Conservation (phyloP, 2,888 invertebrate species). For the Perizoma flavofasciatum region DNA sequence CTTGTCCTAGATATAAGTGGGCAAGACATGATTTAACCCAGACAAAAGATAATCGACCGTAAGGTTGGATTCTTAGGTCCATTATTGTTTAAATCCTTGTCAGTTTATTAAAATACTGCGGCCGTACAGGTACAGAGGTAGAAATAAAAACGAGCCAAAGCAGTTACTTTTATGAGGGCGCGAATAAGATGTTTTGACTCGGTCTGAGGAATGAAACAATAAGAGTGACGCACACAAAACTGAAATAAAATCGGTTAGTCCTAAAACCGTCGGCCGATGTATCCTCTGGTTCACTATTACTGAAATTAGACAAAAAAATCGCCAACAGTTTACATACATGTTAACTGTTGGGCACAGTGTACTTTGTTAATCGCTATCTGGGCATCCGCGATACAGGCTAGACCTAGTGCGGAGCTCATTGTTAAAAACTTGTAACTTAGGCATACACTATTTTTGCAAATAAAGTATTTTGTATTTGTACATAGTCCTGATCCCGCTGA, state of each 20-base stretch:
- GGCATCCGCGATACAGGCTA: too few species aligned
- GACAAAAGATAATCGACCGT: conserved; percentile 47
- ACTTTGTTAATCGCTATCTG: too few species aligned
- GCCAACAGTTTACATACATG: too few species aligned
- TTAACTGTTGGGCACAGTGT: too few species aligned
- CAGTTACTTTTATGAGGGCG: conserved; percentile 85
- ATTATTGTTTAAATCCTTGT: conserved; percentile 44
- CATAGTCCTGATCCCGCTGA: too few species aligned
- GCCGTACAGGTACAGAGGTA: conserved; percentile 81
- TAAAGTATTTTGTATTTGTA: too few species aligned
- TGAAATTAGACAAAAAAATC: too few species aligned
- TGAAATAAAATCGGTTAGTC: conserved; percentile 34
- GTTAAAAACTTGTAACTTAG: too few species aligned
- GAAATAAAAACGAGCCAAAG: conserved; percentile 83
- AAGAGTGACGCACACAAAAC: conserved; percentile 46
- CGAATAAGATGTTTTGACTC: conserved; percentile 84
- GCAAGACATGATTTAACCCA: conserved; percentile 70
- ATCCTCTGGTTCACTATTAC: too few species aligned
- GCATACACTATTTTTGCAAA: too few species aligned
- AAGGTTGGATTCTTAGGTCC: conserved; percentile 43
- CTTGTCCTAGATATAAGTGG: conserved; percentile 80
- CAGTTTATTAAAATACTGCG: conserved; percentile 83
- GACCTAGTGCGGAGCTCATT: too few species aligned
- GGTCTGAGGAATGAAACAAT: conserved; percentile 75
- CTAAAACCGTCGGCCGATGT: too few species aligned